Evolutionary conservation across 2,113 vertebrate genomes (phyloP), one percentile per base, ranked within the genome.

Genomic region (Grus americana): DNA sequence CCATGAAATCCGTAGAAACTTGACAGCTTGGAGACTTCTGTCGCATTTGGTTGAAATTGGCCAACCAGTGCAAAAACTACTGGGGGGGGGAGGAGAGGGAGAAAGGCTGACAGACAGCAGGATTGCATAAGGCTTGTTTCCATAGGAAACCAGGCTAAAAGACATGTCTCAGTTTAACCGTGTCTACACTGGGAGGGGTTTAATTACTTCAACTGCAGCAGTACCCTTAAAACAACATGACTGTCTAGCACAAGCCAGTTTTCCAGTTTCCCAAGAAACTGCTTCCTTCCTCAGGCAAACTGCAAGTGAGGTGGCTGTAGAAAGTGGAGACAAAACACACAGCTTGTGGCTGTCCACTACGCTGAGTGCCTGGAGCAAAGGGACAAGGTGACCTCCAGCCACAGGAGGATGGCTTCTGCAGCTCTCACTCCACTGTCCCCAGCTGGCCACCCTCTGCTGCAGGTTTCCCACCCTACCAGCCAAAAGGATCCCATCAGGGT

Each of bases 131-230:
- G 86, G 81, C 95, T 78, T 0, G 86, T 97, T 92, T 96, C 96
- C 93, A 93, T 97, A 96, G 95, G 94, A 97, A 95, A 95, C 96
- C 68, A 67, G 94, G 94, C 96, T 95, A 93, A 92, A 95, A 95
- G 91, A 97, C 89, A 80, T 30, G 79, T 59, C 92, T 94, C 82
- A 78, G n/a, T 91, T 86, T 95, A 96, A 94, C 93, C 0, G 2
- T 86, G 90, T 92, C 95, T 96, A 65, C 86, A 86, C 40, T 40
- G 86, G 88, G 96, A 88, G 73, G 72, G 52, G 88, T 86, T 95
- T 94, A 84, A 96, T 94, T 72, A 88, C 76, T 81, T 90, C 86
- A 52, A 38, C 88, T 90, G 92, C 96, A 89, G 84, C 79, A 92
- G 34, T 29, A 85, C 62, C 65, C 92, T 86, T 20, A 71, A 44